Evolutionary conservation across 2,113 vertebrate genomes (phyloP).

Genomic region (Puntigrus tetrazona): DNA sequence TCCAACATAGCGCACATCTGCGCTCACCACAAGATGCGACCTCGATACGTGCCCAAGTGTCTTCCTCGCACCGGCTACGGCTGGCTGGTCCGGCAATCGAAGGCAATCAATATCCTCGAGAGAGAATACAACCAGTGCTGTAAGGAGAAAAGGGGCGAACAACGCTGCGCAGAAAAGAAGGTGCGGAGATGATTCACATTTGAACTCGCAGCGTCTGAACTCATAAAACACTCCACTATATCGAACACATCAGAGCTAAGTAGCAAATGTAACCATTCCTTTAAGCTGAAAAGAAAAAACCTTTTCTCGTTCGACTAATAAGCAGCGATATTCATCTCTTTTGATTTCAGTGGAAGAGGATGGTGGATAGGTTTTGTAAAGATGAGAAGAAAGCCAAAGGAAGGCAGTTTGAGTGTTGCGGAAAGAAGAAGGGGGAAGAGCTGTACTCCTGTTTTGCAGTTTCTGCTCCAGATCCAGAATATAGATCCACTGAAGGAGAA

Average conservation of each 20-base stretch:
- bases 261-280: background rate
- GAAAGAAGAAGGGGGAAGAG: background rate
- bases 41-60: constrained; percentile 58
- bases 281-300: background rate
- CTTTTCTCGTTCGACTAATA: no score
- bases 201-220: no score
- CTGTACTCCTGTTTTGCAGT: constrained; percentile 75
- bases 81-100: constrained; percentile 65
- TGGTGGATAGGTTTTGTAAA: constrained; percentile 75
- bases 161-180: constrained; percentile 66
- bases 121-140: constrained; percentile 79
- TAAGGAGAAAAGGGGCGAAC: constrained; percentile 56
- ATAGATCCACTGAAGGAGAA: constrained; percentile 66
- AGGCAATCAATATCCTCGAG: constrained; percentile 72
- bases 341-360: constrained; percentile 77
- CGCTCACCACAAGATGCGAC: constrained; percentile 65
- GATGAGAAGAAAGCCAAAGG: constrained; percentile 55
- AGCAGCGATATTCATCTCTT: constrained; percentile 1
- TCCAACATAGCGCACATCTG: constrained; percentile 77
- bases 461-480: constrained; percentile 74
- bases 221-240: no score
- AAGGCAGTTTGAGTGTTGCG: constrained; percentile 74
- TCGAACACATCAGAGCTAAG: background rate
- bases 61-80: constrained; percentile 56
- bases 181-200: constrained; percentile 47